Percentiles rank a stretch among this genome's conserved stretches.
Evolutionary conservation across 2,113 vertebrate genomes (phyloP).

Genomic region (Poicephalus gulielmi): DNA sequence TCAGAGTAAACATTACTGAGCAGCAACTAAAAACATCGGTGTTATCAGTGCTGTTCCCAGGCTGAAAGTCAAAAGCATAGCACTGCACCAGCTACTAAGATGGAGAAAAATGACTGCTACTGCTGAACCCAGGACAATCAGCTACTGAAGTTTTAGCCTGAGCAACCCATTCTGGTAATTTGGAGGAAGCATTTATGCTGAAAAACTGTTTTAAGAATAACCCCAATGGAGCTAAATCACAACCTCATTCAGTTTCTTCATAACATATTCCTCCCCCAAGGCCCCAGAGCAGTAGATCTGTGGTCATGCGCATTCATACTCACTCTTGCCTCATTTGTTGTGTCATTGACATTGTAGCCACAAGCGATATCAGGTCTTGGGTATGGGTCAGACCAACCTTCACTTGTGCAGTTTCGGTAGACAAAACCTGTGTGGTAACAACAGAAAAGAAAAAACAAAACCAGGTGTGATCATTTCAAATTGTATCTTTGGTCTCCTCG

Average conservation of each 20-base stretch:
- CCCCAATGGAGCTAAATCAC: not conserved
- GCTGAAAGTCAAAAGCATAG: too few species aligned
- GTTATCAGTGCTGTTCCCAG: too few species aligned
- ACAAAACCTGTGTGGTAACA: slow-evolving; percentile 75
- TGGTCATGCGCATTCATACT: not conserved
- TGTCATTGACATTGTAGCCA: slow-evolving; percentile 79
- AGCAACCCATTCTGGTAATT: not conserved
- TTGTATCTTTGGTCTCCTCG: not conserved
- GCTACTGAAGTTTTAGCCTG: not conserved
- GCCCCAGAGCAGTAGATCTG: not conserved
- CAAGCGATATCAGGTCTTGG: slow-evolving; percentile 83
- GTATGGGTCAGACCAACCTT: slow-evolving; percentile 85
- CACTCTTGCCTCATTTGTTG: slow-evolving; percentile 65
- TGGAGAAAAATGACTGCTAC: too few species aligned
- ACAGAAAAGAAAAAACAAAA: not conserved
- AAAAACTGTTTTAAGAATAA: not conserved
- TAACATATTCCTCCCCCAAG: not conserved
- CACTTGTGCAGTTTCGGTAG: slow-evolving; percentile 83
- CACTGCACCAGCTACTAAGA: too few species aligned
- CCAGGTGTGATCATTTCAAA: not conserved
- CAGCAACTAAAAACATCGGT: too few species aligned
- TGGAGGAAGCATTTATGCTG: not conserved
- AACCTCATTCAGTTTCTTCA: not conserved
- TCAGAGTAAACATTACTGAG: too few species aligned
- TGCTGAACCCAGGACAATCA: not conserved